Conservation (phyloP, 2,797 vertebrate genomes). For the Mormyrus hasselquistii region DNA sequence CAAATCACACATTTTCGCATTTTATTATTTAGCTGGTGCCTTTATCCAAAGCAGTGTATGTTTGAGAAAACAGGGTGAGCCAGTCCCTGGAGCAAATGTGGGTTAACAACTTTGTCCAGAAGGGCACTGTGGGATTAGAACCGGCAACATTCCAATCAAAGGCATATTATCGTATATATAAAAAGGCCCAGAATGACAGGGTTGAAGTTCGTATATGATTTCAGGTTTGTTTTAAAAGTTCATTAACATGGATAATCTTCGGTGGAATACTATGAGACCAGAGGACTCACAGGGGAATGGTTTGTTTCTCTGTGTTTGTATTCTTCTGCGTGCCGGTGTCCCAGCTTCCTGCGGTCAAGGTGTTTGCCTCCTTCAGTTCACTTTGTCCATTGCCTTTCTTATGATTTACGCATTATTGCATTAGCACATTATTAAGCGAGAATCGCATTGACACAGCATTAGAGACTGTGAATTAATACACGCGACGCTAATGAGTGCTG, state of each 20-base stretch:
- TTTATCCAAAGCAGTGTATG: not conserved
- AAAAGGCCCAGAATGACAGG: not conserved
- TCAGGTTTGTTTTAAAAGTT: not conserved
- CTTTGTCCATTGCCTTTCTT: conserved; percentile 35
- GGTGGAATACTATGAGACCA: not conserved
- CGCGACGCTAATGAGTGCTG: conserved; percentile 20
- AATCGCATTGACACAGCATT: conserved; percentile 32
- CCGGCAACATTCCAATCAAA: not conserved
- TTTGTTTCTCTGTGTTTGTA: not conserved
- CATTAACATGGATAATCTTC: not conserved
- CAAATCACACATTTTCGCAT: not conserved
- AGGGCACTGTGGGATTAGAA: not conserved
- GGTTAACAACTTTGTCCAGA: not conserved
- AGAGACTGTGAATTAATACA: conserved; percentile 37
- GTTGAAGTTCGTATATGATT: not conserved
- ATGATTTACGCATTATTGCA: conserved; percentile 27
- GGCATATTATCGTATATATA: not conserved
- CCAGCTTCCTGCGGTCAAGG: not conserved
- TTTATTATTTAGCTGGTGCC: not conserved
- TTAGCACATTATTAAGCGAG: conserved; percentile 40
- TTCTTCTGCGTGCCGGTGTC: not conserved
- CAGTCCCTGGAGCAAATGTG: not conserved
- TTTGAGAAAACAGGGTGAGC: not conserved
- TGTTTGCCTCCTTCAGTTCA: conserved; percentile 9
- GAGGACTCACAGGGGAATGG: not conserved